Evolutionary conservation across 2,113 vertebrate species (phyloP).

Genomic region (Semnopithecus entellus): DNA sequence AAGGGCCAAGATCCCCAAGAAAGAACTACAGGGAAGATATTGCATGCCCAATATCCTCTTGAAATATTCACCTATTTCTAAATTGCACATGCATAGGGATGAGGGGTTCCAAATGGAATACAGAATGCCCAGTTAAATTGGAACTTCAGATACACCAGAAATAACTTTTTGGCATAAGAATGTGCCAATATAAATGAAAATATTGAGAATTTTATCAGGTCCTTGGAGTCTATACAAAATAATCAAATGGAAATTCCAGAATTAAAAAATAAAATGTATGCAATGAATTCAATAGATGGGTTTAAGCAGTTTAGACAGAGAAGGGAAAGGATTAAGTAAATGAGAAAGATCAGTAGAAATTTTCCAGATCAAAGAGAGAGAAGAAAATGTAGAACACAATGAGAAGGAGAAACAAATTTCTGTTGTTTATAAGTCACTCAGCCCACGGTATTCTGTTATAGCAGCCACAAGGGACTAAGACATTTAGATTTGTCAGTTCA

Average conservation of each 20-base stretch:
- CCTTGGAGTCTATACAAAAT: background rate
- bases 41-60: background rate
- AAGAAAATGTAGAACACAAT: background rate
- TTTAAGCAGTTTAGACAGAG: background rate
- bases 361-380: background rate
- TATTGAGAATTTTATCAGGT: background rate
- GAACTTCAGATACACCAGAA: background rate
- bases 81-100: rapidly evolving
- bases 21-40: background rate
- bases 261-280: background rate
- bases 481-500: background rate
- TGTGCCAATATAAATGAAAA: background rate
- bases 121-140: background rate
- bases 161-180: background rate
- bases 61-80: background rate
- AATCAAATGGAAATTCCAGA: background rate
- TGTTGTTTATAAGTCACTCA: background rate
- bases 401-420: background rate
- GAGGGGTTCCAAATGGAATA: background rate
- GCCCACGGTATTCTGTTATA: background rate
- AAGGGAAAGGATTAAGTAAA: background rate
- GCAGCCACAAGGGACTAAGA: background rate
- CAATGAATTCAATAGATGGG: background rate
- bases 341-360: background rate
- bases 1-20: background rate